A percentile compares a stretch with the other conserved stretches of the same genome.
Evolutionary conservation across 2,888 invertebrate genomes (phyloP).

Genomic region (Invenusta paracnida): DNA sequence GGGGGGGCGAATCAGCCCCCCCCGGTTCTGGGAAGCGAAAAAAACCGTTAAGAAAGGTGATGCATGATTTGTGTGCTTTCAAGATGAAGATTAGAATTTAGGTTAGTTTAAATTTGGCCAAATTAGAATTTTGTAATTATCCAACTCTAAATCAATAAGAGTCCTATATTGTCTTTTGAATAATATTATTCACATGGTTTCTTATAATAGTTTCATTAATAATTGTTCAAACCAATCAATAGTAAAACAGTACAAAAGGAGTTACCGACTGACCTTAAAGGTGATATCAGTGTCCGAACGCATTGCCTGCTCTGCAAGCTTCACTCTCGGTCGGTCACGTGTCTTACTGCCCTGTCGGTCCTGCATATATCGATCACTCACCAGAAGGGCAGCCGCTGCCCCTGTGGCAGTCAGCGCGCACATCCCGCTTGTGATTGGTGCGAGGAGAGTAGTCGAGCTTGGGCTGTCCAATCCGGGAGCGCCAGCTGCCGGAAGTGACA

Average conservation of each 20-base stretch:
- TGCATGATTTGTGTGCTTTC: no score
- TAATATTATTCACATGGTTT: no score
- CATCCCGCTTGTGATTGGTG: conserved; percentile 55
- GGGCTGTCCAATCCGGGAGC: conserved; percentile 47
- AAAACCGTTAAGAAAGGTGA: no score
- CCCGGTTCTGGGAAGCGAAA: no score
- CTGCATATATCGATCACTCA: conserved; percentile 43
- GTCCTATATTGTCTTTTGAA: no score
- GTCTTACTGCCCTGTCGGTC: conserved; percentile 10
- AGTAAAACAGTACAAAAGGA: not conserved
- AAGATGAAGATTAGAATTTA: no score
- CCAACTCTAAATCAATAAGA: no score
- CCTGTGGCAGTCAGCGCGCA: conserved; percentile 48
- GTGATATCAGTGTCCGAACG: not conserved
- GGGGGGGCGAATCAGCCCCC: no score
- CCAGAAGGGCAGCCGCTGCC: conserved; percentile 46
- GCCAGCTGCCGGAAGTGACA: conserved; percentile 47
- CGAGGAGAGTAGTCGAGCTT: conserved; percentile 51
- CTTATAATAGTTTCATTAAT: no score
- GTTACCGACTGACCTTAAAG: conserved; percentile 13
- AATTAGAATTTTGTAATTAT: no score
- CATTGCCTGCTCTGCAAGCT: conserved; percentile 43
- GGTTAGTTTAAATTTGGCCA: no score
- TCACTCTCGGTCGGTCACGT: conserved; percentile 36
- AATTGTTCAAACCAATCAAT: no score